Evolutionary conservation across 2,888 invertebrate genomes (phyloP).

Genomic region (Tipula confusa): DNA sequence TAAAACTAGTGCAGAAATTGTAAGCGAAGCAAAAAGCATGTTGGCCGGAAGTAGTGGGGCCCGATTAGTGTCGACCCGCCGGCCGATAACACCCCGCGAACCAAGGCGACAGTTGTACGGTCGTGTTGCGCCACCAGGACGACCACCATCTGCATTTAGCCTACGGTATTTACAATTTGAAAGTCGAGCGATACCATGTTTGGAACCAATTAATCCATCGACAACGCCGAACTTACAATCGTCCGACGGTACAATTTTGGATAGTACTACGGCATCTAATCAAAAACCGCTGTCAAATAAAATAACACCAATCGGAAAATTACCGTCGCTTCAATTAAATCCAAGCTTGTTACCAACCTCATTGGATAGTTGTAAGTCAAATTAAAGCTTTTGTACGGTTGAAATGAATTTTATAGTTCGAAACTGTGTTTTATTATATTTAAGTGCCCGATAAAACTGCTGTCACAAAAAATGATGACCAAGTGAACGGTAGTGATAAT

Average conservation of each 20-base stretch:
- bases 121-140: constrained; percentile 51
- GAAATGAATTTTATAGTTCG: no score
- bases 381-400: background rate
- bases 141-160: constrained; percentile 74
- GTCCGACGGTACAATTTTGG: constrained; percentile 35
- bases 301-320: constrained; percentile 33
- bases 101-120: constrained; percentile 74
- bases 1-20: constrained; percentile 76
- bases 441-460: background rate
- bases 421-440: background rate
- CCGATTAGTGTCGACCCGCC: constrained; percentile 63
- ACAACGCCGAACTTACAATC: constrained; percentile 35
- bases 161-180: constrained; percentile 61
- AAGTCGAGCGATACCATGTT: constrained; percentile 47
- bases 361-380: constrained; percentile 37
- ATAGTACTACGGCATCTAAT: constrained; percentile 29
- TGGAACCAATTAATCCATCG: constrained; percentile 42
- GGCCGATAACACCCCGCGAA: constrained; percentile 83
- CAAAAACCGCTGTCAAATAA: background rate
- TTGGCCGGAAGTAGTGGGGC: constrained; percentile 46
- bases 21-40: constrained; percentile 70
- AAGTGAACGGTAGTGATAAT: background rate
- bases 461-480: background rate
- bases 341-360: constrained; percentile 36
- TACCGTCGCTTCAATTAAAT: constrained; percentile 37